A percentile compares a stretch with the other conserved stretches of the same genome.
phyloP scores from a whole-genome alignment of 2,797 vertebrate species.

The Apogon hyalosoma region DNA sequence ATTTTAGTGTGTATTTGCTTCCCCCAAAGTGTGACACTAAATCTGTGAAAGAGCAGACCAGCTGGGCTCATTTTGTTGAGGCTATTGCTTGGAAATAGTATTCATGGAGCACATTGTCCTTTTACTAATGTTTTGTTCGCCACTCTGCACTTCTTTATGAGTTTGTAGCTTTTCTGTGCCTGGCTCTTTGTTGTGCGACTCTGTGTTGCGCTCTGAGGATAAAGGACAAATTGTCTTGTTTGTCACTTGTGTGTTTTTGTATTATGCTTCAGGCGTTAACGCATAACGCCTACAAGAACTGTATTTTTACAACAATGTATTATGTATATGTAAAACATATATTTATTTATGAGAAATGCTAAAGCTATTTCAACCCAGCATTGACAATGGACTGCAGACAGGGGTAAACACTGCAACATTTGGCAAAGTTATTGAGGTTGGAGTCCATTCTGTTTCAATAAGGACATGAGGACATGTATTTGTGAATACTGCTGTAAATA shows the following conservation, averaged over 20 bases:
- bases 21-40: conserved; percentile 12
- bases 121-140: conserved; percentile 21
- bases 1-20: neutral
- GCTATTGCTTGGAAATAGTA: neutral
- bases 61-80: conserved; percentile 10
- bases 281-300: conserved; percentile 33
- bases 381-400: conserved; percentile 47
- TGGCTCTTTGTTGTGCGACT: conserved; percentile 21
- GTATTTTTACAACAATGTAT: conserved; percentile 42
- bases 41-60: conserved; percentile 23
- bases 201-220: conserved; percentile 18
- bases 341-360: conserved; percentile 61
- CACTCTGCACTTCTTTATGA: conserved; percentile 43
- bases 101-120: conserved; percentile 31
- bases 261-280: conserved; percentile 29
- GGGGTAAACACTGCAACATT: conserved; percentile 9
- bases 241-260: conserved; percentile 39
- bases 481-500: conserved; percentile 77
- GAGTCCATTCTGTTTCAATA: neutral
- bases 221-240: conserved; percentile 34
- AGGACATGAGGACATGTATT: conserved; percentile 17
- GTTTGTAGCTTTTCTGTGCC: conserved; percentile 26
- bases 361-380: neutral
- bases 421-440: neutral
- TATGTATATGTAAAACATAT: conserved; percentile 54